Base-by-base conservation (phyloP, 2,113 vertebrate species). In the Pelusios castaneus region DNA sequence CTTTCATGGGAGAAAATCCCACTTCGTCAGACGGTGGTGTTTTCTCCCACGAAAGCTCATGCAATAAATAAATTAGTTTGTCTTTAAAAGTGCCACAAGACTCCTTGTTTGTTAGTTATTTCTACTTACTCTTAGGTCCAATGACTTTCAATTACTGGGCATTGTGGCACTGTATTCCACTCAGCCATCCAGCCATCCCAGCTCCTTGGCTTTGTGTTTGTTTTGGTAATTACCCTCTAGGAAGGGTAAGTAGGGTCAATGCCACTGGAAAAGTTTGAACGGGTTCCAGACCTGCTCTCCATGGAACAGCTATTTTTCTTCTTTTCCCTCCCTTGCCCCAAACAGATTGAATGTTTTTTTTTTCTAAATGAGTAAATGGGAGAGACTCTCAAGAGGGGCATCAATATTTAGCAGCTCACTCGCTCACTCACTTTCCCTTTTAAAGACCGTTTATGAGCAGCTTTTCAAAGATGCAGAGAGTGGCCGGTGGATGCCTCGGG, bases 301-400 rank as follows among this genome's bases (percentile, higher is more conserved):
- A 38, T 67, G 1, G 2, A 10, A 0, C 1, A 2, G 8, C 13
- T 5, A 11, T 34, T 6, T 0, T 47, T 80, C 91, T 58, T 24
- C 89, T 83, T 60, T 81, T 34, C 70, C 22, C 78, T 83, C 82
- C 41, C 47, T 90, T 49, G 6, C 82, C 54, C 85, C 21, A 80
- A 8, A 0, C 5, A 52, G 78, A 58, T 58, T 1, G 34, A 43
- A 34, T 43, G 0, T 80, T 76, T 45, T 75, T 95, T 88, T 82
- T 13, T 16, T n/a, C 78, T 73, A 88, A 91, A 93, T 38, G 85
- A 82, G 78, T 82, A 67, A 55, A 75, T 82, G 85, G 85, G 85
- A 75, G 78, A 75, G 82, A 6, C 2, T 1, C 22, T 75, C 82
- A 0, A 3, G 85, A 91, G 54, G 75, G 78, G 77, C 45, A 38